phyloP scores from a whole-genome alignment of 2,113 vertebrate species.

The Pygoscelis antarcticus region DNA sequence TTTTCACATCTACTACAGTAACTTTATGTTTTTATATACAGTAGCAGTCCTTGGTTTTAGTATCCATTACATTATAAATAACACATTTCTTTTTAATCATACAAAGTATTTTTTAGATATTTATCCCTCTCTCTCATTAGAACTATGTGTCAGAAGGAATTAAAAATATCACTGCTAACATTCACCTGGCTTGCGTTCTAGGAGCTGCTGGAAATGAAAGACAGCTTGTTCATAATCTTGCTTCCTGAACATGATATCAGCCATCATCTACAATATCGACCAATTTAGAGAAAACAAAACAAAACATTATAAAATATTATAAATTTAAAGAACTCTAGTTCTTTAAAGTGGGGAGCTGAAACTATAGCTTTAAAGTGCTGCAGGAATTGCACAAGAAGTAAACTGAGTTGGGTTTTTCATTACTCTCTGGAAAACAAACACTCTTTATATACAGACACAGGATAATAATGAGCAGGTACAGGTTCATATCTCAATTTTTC shows the following conservation, averaged over 20 bases:
- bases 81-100: background rate
- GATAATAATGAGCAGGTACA: background rate
- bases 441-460: background rate
- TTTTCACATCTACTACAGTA: background rate
- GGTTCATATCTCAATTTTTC: background rate
- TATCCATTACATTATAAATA: background rate
- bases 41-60: background rate
- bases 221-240: conserved; percentile 95
- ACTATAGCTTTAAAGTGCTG: background rate
- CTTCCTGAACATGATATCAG: conserved; percentile 95
- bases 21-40: background rate
- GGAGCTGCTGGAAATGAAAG: conserved; percentile 92
- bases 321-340: background rate
- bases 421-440: background rate
- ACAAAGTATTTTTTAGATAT: background rate
- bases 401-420: background rate
- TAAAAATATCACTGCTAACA: background rate
- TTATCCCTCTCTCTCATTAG: background rate
- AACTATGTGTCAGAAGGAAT: background rate
- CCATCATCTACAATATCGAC: conserved; percentile 88
- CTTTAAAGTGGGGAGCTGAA: background rate
- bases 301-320: background rate
- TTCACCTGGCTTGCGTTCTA: conserved; percentile 91
- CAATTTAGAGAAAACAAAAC: background rate
- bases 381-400: background rate